phyloP scores from a whole-genome alignment of 2,797 vertebrate species.

The Micrastur ruficollis region DNA sequence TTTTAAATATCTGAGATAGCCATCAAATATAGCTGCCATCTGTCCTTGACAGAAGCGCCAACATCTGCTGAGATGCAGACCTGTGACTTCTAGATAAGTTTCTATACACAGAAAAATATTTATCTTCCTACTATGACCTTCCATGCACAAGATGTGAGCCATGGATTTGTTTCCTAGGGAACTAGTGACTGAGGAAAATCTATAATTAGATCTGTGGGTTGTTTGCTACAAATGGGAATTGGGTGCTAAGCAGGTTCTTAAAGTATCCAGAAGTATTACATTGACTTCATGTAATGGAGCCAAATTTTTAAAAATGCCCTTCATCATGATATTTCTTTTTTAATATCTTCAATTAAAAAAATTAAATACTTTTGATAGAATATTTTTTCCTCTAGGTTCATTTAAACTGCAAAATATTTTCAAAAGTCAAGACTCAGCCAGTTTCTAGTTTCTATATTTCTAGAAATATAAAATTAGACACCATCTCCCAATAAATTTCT shows the following conservation, averaged over 20 bases:
- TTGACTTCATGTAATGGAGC: slow-evolving; percentile 3
- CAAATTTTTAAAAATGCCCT: not conserved
- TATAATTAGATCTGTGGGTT: slow-evolving; percentile 82
- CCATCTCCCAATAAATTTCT: not conserved
- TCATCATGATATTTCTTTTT: not conserved
- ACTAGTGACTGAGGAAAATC: slow-evolving; percentile 78
- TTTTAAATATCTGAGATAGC: slow-evolving; percentile 38
- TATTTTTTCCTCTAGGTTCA: not conserved
- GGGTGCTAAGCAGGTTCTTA: slow-evolving; percentile 65
- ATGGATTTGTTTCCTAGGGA: slow-evolving; percentile 79
- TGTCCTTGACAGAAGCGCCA: slow-evolving; percentile 43
- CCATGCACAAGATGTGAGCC: slow-evolving; percentile 71
- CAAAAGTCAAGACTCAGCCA: not conserved
- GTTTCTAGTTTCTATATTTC: not conserved
- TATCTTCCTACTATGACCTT: slow-evolving; percentile 76
- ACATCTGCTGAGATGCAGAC: slow-evolving; percentile 58
- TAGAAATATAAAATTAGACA: not conserved
- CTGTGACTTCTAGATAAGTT: slow-evolving; percentile 79
- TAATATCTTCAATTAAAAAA: not conserved
- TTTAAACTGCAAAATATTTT: not conserved
- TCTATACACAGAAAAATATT: slow-evolving; percentile 69
- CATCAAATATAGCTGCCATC: slow-evolving; percentile 5
- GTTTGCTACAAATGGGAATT: slow-evolving; percentile 70
- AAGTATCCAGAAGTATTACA: slow-evolving; percentile 47
- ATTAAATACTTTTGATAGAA: not conserved